These are phyloP conservation scores for Lochmaea crataegi DNA, from an alignment of 2,888 invertebrate genomes.

Conservation along the genomic window DNA sequence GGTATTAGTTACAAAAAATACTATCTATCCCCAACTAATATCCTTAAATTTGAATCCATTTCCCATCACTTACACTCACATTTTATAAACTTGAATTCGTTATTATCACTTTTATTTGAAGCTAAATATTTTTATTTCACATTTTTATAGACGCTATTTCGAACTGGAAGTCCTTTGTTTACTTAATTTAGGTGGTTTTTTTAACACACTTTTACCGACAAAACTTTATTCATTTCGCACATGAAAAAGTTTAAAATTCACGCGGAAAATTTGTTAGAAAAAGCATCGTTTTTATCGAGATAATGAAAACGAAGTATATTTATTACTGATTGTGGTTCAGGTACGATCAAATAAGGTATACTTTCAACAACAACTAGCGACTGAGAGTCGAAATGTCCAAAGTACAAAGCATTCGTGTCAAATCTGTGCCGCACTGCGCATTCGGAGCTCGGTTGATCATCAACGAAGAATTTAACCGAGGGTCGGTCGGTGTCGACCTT, in stretches of 20 bases:
- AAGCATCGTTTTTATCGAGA: not conserved
- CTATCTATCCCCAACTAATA: too few relatives aligned
- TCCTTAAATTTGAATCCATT: not conserved
- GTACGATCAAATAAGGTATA: not conserved
- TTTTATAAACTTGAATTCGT: not conserved
- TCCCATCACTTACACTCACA: not conserved
- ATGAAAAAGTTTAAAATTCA: not conserved
- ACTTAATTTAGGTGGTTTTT: not conserved
- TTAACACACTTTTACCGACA: not conserved
- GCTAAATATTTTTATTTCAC: not conserved
- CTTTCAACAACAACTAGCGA: not conserved
- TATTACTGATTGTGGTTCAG: not conserved
- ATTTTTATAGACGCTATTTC: not conserved
- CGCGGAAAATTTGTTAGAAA: not conserved
- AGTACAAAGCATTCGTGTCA: not conserved
- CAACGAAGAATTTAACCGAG: conserved; percentile 1
- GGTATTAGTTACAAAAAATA: too few relatives aligned
- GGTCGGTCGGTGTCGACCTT: conserved; percentile 1
- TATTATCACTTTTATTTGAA: not conserved
- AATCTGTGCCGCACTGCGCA: conserved; percentile 5
- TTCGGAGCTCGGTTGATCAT: conserved; percentile 4
- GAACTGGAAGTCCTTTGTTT: not conserved
- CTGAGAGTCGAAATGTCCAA: conserved; percentile 6
- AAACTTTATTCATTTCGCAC: not conserved
- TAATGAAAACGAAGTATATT: too few relatives aligned